Evolutionary conservation across 2,797 vertebrate species (phyloP), one percentile per base, ranked within the genome.

Genomic region (Crypturellus tataupa): DNA sequence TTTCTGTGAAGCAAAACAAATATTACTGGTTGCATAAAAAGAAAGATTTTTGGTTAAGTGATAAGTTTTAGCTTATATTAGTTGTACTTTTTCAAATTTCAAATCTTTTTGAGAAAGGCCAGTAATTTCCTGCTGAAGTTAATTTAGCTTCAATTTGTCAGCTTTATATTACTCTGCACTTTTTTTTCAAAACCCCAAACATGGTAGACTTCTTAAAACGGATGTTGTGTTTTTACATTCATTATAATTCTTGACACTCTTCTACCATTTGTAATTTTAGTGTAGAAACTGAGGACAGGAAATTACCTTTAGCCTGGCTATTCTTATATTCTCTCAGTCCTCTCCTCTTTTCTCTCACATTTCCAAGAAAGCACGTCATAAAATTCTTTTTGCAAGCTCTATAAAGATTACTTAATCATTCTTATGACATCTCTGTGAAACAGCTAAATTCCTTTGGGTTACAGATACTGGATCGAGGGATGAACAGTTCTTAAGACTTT

Each of bases 251-350:
- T 70, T 68, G 63, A 55, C 20, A 16, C 13, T 56, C 4, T 35
- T 77, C n/a, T 46, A 37, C 58, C 1, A 0, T 73, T 94, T 65
- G 19, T 49, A n/a, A 44, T 64, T 79, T 59, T 27, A 7, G 24
- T 49, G 17, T 44, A 65, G 69, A 33, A 75, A 15, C 31, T 67
- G 39, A 88, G 33, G 69, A 67, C 19, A n/a, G 59, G 73, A 73
- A 88, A 60, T 35, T 1, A 0, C 42, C 33, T 1, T 1, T 6
- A 1, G 2, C 72, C 59, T 93, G 79, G 4, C 55, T 58, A 51
- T 39, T 62, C 51, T 51, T 29, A 3, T 0, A 1, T 55, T 62
- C 69, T 80, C 15, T 39, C 60, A 20, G 51, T 33, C 2, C 0
- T 55, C 44, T 35, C 24, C 35, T 51, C 42, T n/a, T 29, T n/a